Evolutionary conservation across 2,888 invertebrate species (phyloP), one percentile per base, ranked within the genome.

Genomic region (Aquatica leii): DNA sequence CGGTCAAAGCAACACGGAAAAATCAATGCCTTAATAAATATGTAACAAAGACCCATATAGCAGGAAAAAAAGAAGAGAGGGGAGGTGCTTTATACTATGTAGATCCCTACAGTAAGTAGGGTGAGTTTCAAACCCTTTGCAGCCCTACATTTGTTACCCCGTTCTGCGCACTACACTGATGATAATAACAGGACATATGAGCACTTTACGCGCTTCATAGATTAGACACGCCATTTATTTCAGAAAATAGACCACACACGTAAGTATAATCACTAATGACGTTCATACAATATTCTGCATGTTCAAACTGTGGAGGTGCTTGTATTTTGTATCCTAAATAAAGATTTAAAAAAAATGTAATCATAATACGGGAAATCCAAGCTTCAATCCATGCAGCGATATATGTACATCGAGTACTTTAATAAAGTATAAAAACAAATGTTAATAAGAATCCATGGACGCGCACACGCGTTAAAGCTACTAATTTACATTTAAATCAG

Each of bases 401-500:
- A n/a, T n/a, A n/a, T n/a, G n/a, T n/a, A n/a, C n/a, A n/a, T n/a
- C n/a, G n/a, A n/a, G n/a, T n/a, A n/a, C n/a, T n/a, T n/a, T n/a
- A n/a, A n/a, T n/a, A n/a, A n/a, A n/a, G n/a, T n/a, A n/a, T n/a
- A n/a, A n/a, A n/a, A n/a, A n/a, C n/a, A n/a, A n/a, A n/a, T n/a
- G n/a, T n/a, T n/a, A n/a, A n/a, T n/a, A n/a, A n/a, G n/a, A n/a
- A n/a, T n/a, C n/a, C n/a, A n/a, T n/a, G n/a, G n/a, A n/a, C n/a
- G n/a, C n/a, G n/a, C n/a, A n/a, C n/a, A n/a, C n/a, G n/a, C n/a
- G n/a, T n/a, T n/a, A n/a, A n/a, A n/a, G n/a, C n/a, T n/a, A n/a
- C n/a, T n/a, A n/a, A 77, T 77, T 77, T 77, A 74, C 77, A 77
- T 77, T 73, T 76, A 77, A 77, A 77, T 76, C 74, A 74, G 71